Evolutionary conservation across 1,140 invertebrate species (phyloP), one percentile per base, ranked within the genome.

Genomic region (Augochlora pura): DNA sequence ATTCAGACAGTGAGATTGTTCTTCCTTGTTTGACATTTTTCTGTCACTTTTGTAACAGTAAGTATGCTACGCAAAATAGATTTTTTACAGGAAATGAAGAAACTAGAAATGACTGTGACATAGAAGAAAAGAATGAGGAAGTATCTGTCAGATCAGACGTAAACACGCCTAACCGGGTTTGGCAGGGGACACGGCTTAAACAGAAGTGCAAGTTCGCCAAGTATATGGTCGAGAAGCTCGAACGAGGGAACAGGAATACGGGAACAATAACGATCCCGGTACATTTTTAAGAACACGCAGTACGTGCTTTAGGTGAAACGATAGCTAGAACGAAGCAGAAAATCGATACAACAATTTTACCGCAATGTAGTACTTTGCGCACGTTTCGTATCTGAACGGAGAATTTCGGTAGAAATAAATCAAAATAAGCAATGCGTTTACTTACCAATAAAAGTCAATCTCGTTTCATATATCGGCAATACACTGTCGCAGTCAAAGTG

Each of bases 291-390:
- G 18, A 49, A 65, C 9, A 59, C 2, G 12, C 32, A 16, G 21
- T 79, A 8, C 9, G 25, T 65, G 27, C 70, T 65, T 73, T 57
- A 16, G 16, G 65, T 57, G 4, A 42, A 57, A 77, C 59, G 38
- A 75, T 49, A 70, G 72, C 46, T 68, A 68, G 57, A 75, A 38
- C 62, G 60, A 76, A 69, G 80, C 32, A 68, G 39, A 79, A 82
- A 82, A 82, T 82, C 80, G 76, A 82, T 82, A 82, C 25, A 81
- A 82, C 25, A 81, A 81, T 46, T 79, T 69, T 23, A 60, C 69
- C 52, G 80, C 76, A 74, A 82, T 79, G 63, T 73, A 39, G 42
- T 72, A 73, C 42, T 23, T 62, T 1, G 57, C 66, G 57, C 66
- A 52, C 21, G 16, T 64, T 82, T 66, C 1, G 21, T 14, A 60